Percentiles rank a stretch among this genome's conserved stretches.
These are phyloP conservation scores for Dryadula phaetusa DNA, from an alignment of 2,888 invertebrate species.

Conservation along the genomic window DNA sequence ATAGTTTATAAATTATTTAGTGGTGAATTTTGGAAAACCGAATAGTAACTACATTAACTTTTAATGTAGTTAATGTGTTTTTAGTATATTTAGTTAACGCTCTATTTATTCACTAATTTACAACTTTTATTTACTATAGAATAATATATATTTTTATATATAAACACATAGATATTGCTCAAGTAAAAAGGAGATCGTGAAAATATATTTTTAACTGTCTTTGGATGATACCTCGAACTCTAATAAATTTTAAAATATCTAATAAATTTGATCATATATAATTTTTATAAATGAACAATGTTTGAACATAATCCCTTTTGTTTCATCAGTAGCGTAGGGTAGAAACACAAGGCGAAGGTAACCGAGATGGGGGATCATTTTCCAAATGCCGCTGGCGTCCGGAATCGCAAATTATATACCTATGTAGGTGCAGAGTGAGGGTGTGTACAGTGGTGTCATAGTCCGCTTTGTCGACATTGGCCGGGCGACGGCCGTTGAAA, in stretches of 20 bases:
- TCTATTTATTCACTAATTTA: not conserved
- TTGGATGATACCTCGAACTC: too few species aligned
- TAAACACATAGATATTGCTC: too few species aligned
- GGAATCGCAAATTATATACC: conserved; percentile 59
- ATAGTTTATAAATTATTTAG: conserved; percentile 40
- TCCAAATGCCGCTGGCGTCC: conserved; percentile 51
- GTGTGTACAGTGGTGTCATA: conserved; percentile 47
- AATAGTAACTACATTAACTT: not conserved
- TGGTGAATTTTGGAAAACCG: conserved; percentile 29
- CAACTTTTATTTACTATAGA: not conserved
- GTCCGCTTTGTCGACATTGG: conserved; percentile 47
- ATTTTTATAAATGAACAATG: not conserved
- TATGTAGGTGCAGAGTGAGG: conserved; percentile 49
- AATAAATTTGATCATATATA: not conserved
- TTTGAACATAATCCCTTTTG: not conserved
- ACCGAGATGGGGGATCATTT: conserved; percentile 58
- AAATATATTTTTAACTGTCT: too few species aligned
- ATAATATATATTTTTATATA: too few species aligned
- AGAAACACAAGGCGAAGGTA: conserved; percentile 52
- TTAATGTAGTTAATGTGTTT: not conserved
- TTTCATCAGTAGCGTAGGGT: conserved; percentile 42
- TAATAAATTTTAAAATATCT: too few species aligned
- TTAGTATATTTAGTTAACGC: not conserved
- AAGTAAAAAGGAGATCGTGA: too few species aligned
- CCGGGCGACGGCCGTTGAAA: conserved; percentile 48